phyloP scores from a whole-genome alignment of 1,140 invertebrate species.

The Bombus confusus region DNA sequence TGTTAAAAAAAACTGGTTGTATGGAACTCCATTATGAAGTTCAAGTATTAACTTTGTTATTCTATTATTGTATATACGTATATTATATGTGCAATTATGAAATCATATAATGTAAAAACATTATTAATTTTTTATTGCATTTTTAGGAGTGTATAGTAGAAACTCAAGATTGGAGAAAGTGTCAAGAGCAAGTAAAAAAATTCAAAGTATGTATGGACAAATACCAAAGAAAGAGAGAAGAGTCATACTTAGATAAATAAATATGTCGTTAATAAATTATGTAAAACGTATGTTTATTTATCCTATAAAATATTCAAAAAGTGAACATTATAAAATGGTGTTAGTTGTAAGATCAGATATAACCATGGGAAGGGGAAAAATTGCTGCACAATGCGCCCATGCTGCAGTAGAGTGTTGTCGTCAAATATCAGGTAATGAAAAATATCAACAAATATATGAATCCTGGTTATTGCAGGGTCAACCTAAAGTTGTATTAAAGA shows the following conservation, averaged over 20 bases:
- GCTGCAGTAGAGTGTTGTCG: slow-evolving; percentile 88
- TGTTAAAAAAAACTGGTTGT: slow-evolving; percentile 94
- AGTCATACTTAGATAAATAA: slow-evolving; percentile 21
- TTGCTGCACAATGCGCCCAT: slow-evolving; percentile 92
- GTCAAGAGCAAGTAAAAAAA: slow-evolving; percentile 90
- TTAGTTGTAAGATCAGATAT: slow-evolving; percentile 90
- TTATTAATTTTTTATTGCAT: slow-evolving; percentile 18
- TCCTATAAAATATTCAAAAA: slow-evolving; percentile 40
- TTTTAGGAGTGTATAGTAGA: slow-evolving; percentile 94
- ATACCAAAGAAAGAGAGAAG: slow-evolving; percentile 79
- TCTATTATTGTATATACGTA: too few relatives aligned
- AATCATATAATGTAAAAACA: neutral
- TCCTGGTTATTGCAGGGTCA: slow-evolving; percentile 88
- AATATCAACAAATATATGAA: slow-evolving; percentile 81
- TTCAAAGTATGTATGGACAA: slow-evolving; percentile 90
- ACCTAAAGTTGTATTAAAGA: slow-evolving; percentile 88
- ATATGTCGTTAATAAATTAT: slow-evolving; percentile 59
- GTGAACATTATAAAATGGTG: slow-evolving; percentile 85
- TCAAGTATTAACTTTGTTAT: slow-evolving; percentile 83
- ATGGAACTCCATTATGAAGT: slow-evolving; percentile 93
- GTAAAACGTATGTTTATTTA: slow-evolving; percentile 61
- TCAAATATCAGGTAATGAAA: slow-evolving; percentile 60
- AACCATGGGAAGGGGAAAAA: slow-evolving; percentile 91
- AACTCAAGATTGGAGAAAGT: slow-evolving; percentile 94
- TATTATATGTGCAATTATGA: neutral